These are phyloP conservation scores for Subacronicta megacephala DNA, from an alignment of 2,888 invertebrate species.

Conservation along the genomic window DNA sequence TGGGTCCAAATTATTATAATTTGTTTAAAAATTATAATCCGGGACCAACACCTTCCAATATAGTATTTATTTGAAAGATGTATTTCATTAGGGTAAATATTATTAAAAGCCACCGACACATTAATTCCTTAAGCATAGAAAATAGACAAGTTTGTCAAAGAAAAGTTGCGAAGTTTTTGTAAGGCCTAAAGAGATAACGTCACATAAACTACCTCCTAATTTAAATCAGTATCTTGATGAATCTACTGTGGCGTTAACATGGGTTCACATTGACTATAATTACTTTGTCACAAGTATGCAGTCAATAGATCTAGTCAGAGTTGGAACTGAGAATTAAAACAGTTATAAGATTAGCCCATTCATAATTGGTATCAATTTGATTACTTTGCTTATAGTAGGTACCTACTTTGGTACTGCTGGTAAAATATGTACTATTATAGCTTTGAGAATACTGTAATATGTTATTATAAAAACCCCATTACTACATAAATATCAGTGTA, in stretches of 20 bases:
- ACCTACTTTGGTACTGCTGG: conserved; percentile 30
- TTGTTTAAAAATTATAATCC: conserved; percentile 90
- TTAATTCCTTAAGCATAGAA: conserved; percentile 89
- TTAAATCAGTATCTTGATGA: conserved; percentile 83
- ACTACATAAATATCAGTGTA: conserved; percentile 26
- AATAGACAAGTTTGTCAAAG: conserved; percentile 84
- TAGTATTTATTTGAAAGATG: conserved; percentile 90
- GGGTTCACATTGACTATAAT: conserved; percentile 72
- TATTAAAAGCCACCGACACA: conserved; percentile 90
- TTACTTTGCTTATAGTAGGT: conserved; percentile 12
- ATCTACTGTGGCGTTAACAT: conserved; percentile 73
- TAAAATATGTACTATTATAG: conserved; percentile 19
- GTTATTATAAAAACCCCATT: conserved; percentile 27
- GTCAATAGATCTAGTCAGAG: conserved; percentile 86
- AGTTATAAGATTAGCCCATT: conserved; percentile 47
- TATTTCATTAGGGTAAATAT: conserved; percentile 88
- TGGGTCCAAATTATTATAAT: conserved; percentile 89
- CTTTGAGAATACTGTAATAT: conserved; percentile 7
- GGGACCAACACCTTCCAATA: conserved; percentile 89
- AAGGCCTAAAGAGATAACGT: conserved; percentile 69
- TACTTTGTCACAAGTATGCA: conserved; percentile 62
- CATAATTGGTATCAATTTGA: conserved; percentile 36
- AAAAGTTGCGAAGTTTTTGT: conserved; percentile 86
- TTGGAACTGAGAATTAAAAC: conserved; percentile 80
- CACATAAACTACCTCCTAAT: conserved; percentile 88